Conservation (phyloP, 1,140 invertebrate genomes). For the Drosophila lowei region DNA sequence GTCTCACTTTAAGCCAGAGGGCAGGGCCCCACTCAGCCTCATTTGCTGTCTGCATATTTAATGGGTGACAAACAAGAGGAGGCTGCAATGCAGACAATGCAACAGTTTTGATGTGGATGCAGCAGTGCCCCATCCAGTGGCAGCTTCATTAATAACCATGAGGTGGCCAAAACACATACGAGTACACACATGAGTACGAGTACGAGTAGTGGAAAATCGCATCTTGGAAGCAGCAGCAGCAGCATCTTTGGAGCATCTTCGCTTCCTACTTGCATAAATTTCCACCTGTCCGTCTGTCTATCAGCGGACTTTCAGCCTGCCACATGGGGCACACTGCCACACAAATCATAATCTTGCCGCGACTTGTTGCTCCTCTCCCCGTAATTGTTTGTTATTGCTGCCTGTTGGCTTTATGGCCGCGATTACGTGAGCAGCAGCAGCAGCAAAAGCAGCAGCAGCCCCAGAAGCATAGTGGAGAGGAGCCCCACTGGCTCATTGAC, state of each 20-base stretch:
- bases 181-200: neutral
- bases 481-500: conserved; percentile 25
- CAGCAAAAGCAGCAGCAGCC: conserved; percentile 13
- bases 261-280: conserved; percentile 77
- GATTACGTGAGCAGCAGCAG: conserved; percentile 61
- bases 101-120: conserved; percentile 47
- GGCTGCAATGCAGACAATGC: conserved; percentile 35
- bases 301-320: conserved; percentile 4
- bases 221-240: conserved; percentile 11
- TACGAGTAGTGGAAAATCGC: neutral
- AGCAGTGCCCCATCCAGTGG: conserved; percentile 28
- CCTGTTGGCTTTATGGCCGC: conserved; percentile 63
- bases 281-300: conserved; percentile 22
- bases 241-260: conserved; percentile 37
- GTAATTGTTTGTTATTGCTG: conserved; percentile 69
- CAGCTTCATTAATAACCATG: conserved; percentile 67
- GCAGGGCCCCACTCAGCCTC: conserved; percentile 16
- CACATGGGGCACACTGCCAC: conserved; percentile 62
- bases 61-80: conserved; percentile 61
- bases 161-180: conserved; percentile 39
- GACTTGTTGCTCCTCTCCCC: conserved; percentile 14
- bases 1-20: conserved; percentile 29
- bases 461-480: neutral
- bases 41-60: conserved; percentile 48
- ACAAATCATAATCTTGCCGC: conserved; percentile 68